Base-by-base conservation (phyloP, 2,113 vertebrate genomes). In the Phyllopteryx taeniolatus region DNA sequence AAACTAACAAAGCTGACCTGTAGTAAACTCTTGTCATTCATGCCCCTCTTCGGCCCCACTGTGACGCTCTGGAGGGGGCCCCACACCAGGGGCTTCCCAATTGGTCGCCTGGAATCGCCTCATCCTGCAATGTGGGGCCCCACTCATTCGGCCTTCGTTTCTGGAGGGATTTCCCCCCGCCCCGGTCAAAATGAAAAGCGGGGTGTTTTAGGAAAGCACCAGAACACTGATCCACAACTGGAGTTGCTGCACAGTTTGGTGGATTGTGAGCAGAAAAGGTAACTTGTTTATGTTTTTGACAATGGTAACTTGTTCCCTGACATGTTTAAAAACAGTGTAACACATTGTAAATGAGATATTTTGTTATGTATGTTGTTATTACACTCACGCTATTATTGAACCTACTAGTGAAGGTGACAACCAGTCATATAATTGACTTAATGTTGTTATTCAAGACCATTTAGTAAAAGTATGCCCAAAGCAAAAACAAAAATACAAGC, bases 81-180 rank as follows among this genome's bases (percentile, higher is more conserved):
- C 84, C 72, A 62, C 74, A 68, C 78, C 44, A 79, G 79, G 66
- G 72, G 78, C 71, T 85, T 86, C 79, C 91, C 91, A 90, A 94
- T 96, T 96, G 95, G 94, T 82, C 61, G 71, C 68, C 79, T 64
- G 51, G 35, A 77, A 94, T 96, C 94, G 93, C 94, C 94, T 94
- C 94, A 96, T 91, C 85, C 82, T 79, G 82, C 86, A 91, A 88
- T 92, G 75, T 60, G 86, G 86, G 89, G 89, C 86, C 85, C 86
- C 85, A 84, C 70, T 69, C 82, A 77, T 76, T 86, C 80, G 77
- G 74, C 82, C 74, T 77, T 60, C 62, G 79, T 80, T 75, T 79
- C 76, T 82, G 79, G 83, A 70, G 68, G 82, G 85, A 72, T 84
- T 78, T 85, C 83, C 80, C 19, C 14, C 46, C 46, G 4, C 46